Base-by-base conservation (phyloP, 2,888 invertebrate species). In the Crematogaster levior region DNA sequence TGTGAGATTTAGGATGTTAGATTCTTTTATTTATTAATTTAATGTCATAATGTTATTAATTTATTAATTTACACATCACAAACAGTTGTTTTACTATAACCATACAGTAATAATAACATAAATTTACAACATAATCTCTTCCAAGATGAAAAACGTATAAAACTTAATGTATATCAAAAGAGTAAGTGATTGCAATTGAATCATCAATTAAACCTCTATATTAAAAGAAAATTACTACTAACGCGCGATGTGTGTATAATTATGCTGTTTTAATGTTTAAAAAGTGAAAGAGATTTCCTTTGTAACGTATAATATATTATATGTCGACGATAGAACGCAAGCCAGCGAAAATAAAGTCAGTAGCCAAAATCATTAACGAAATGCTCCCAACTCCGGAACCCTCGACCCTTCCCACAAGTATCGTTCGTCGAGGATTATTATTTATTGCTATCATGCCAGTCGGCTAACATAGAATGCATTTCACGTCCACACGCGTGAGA, bases 371-470 rank as follows among this genome's bases (percentile, higher is more conserved):
- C 88, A 86, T 85, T 87, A 85, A 84, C 80, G 74, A 83, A 77
- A 60, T 81, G 58, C 66, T 81, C 72, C 77, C 65, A 72, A 58
- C 68, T 24, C 53, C 56, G 53, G 61, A 68, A 65, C 81, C 77
- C 84, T 82, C 84, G 82, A 82, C 82, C 84, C 85, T 90, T 89
- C 91, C 90, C 91, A 90, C 89, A 89, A 88, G 83, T 80, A 88
- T 91, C 90, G 85, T 89, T 91, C 91, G 89, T 88, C 88, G 86
- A 85, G 89, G 88, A 92, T 92, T 91, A 92, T 92, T 92, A 92
- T 92, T 92, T 92, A 92, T 92, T 92, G 90, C 91, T 88, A 83
- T 85, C 70, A 80, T 85, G 48, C 61, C 58, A 75, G 51, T 53
- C 74, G 68, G 34, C 68, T 65, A 70, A 79, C 75, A 51, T 37